These are phyloP conservation scores for Cervus canadensis DNA, from an alignment of 2,113 vertebrate genomes.

Conservation along the genomic window DNA sequence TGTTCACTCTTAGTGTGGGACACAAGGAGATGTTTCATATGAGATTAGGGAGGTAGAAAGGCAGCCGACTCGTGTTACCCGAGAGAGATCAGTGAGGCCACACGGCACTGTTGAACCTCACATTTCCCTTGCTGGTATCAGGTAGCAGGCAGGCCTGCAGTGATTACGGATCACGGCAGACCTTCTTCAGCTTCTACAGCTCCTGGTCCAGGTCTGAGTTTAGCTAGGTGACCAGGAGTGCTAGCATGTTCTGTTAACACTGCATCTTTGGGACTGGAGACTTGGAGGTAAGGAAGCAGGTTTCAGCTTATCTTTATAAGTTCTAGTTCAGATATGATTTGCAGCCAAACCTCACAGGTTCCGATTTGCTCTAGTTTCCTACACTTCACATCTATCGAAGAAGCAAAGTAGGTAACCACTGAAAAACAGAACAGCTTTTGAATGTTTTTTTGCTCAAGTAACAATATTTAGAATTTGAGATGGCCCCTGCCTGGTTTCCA, in stretches of 20 bases:
- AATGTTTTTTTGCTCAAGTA: background rate
- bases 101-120: background rate
- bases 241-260: background rate
- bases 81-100: background rate
- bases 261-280: background rate
- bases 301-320: background rate
- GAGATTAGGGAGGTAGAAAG: background rate
- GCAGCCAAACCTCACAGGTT: background rate
- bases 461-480: background rate
- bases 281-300: background rate
- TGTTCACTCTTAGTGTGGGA: background rate
- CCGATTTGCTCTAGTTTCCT: background rate
- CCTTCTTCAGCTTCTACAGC: background rate
- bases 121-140: background rate
- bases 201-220: background rate
- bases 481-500: rapidly evolving
- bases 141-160: no score
- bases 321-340: background rate
- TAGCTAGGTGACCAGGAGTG: background rate
- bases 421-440: background rate
- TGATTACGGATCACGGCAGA: background rate
- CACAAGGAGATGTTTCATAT: background rate
- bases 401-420: background rate
- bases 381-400: background rate
- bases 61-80: background rate